Conservation (phyloP, 2,797 vertebrate species). For the Huso huso region DNA sequence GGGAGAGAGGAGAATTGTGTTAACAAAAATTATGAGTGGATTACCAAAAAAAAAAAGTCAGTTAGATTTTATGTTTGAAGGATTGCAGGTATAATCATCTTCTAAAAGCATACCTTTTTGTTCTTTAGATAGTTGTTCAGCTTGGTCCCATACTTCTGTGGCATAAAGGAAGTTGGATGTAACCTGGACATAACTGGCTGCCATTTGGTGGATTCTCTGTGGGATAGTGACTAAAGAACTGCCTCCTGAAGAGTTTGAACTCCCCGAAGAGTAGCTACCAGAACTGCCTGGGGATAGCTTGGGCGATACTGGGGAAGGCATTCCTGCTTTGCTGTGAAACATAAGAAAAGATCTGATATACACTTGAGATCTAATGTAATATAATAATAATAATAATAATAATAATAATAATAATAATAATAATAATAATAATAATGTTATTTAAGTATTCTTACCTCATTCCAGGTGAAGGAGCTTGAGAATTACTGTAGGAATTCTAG, state of each 20-base stretch:
- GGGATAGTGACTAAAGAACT: constrained; percentile 94
- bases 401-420: too few relatives aligned
- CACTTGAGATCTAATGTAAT: not conserved
- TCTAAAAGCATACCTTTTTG: constrained; percentile 73
- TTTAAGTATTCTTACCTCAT: constrained; percentile 73
- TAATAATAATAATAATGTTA: too few relatives aligned
- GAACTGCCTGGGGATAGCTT: constrained; percentile 93
- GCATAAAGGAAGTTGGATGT: constrained; percentile 96
- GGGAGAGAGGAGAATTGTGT: constrained; percentile 26
- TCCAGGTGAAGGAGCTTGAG: constrained; percentile 95
- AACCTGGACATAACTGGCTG: constrained; percentile 96
- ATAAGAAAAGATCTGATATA: constrained; percentile 8
- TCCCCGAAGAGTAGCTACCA: constrained; percentile 76
- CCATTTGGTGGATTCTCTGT: constrained; percentile 98
- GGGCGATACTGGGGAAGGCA: constrained; percentile 95
- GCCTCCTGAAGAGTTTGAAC: constrained; percentile 74
- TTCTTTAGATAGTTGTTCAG: constrained; percentile 89
- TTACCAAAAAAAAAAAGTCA: not conserved
- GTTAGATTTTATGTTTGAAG: not conserved
- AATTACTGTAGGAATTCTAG: constrained; percentile 95
- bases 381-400: too few relatives aligned
- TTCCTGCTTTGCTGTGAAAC: constrained; percentile 78
- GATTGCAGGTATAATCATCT: not conserved
- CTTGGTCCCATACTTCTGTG: constrained; percentile 98
- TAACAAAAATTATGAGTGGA: not conserved